Evolutionary conservation across 2,888 invertebrate genomes (phyloP).

Genomic region (Tenthredo amoena): DNA sequence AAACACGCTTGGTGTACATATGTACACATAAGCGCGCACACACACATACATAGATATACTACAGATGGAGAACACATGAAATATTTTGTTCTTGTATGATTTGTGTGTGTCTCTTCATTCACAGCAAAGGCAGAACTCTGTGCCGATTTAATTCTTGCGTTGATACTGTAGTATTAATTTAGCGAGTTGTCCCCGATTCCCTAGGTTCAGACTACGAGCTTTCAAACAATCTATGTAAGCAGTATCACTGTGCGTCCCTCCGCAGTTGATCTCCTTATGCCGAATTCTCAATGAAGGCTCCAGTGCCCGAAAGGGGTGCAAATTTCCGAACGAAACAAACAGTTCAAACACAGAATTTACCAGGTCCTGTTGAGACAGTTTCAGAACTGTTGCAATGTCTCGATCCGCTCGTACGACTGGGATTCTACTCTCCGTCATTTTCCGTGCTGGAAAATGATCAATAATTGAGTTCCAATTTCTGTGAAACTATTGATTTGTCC

Average conservation of each 20-base stretch:
- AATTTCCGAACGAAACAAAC: constrained; percentile 83
- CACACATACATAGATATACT: neutral
- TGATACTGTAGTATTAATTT: constrained; percentile 80
- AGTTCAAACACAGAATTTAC: constrained; percentile 83
- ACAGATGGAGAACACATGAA: neutral
- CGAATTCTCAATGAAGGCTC: constrained; percentile 87
- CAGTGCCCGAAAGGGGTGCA: constrained; percentile 88
- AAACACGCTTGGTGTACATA: neutral
- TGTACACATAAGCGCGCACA: too few species aligned
- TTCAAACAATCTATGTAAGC: constrained; percentile 67
- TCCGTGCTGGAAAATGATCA: constrained; percentile 82
- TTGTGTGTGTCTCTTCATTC: neutral
- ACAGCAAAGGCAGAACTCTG: neutral
- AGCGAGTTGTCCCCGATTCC: constrained; percentile 81
- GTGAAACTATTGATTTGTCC: neutral
- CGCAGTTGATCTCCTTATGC: constrained; percentile 77
- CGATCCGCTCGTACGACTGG: constrained; percentile 84
- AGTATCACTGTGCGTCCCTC: constrained; percentile 66
- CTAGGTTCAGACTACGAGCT: constrained; percentile 73
- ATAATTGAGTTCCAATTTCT: constrained; percentile 38
- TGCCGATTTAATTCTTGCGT: constrained; percentile 56
- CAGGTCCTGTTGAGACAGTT: constrained; percentile 75
- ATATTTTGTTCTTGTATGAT: neutral
- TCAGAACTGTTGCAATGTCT: constrained; percentile 81
- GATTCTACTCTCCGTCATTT: constrained; percentile 80